A percentile compares a stretch with the other conserved stretches of the same genome.
Evolutionary conservation across 2,797 vertebrate genomes (phyloP).

Genomic region (Lophotriccus pileatus): DNA sequence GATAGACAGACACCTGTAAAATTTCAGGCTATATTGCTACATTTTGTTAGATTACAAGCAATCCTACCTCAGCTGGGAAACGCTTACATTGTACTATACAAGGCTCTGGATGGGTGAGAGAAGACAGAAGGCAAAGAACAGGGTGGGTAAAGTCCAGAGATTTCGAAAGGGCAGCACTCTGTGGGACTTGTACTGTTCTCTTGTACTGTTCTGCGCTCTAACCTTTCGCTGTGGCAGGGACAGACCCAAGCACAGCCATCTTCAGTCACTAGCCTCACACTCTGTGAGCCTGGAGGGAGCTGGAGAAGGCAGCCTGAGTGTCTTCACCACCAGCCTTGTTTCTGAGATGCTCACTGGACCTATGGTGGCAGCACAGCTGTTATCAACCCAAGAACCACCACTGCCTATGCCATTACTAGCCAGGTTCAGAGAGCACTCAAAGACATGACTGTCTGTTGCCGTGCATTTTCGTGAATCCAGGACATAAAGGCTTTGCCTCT

Average conservation of each 20-base stretch:
- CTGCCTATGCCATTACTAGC: background rate
- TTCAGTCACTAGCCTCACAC: background rate
- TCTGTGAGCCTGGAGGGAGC: background rate
- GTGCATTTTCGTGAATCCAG: background rate
- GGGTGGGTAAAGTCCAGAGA: background rate
- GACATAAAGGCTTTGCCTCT: background rate
- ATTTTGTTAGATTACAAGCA: background rate
- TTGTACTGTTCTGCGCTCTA: background rate
- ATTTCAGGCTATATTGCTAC: background rate
- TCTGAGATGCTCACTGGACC: background rate
- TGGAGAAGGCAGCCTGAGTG: background rate
- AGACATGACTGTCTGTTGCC: background rate
- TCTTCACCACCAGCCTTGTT: background rate
- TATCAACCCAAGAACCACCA: background rate
- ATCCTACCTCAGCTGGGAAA: background rate
- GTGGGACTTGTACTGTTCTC: background rate
- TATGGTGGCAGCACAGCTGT: background rate
- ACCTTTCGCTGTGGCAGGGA: background rate
- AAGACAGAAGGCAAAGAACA: background rate
- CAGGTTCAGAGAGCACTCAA: background rate
- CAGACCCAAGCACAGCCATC: background rate
- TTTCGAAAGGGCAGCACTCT: accelerated
- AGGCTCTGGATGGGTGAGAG: background rate
- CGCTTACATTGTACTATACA: background rate
- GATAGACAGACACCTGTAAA: background rate